These are phyloP conservation scores for Alethe castanea DNA, from an alignment of 2,113 vertebrate species.

Conservation along the genomic window DNA sequence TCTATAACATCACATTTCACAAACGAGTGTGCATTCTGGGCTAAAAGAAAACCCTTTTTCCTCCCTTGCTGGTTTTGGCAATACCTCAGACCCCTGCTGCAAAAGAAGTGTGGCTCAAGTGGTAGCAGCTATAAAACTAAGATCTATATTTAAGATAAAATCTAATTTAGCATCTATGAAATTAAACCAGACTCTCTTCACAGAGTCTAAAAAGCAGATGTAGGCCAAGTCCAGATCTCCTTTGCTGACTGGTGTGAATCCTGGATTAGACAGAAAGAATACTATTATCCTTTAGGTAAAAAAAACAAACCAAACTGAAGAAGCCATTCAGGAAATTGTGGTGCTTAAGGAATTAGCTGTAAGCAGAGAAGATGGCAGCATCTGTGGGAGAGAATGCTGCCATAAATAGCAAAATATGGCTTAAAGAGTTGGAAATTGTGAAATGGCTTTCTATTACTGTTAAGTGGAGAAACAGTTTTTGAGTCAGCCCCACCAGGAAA, in stretches of 20 bases:
- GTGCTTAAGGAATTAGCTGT: neutral
- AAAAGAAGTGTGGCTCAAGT: neutral
- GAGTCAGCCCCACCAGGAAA: neutral
- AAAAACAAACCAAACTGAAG: neutral
- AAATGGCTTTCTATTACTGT: neutral
- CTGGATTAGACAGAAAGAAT: neutral
- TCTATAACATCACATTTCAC: neutral
- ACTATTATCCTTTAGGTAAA: neutral
- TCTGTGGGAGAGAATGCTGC: neutral
- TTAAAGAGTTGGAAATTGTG: neutral
- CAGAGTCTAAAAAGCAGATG: neutral
- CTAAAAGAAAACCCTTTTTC: neutral
- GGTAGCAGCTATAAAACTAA: neutral
- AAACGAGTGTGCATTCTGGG: rapidly evolving
- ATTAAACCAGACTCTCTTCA: neutral
- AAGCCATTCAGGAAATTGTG: neutral
- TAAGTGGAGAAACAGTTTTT: neutral
- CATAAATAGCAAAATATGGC: neutral
- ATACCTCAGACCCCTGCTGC: neutral
- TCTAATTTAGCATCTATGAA: neutral
- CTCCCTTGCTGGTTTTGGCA: neutral
- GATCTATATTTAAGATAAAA: neutral
- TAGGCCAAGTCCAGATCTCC: neutral
- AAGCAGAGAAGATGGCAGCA: neutral
- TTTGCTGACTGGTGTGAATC: neutral